These are phyloP conservation scores for Hyalella azteca DNA, from an alignment of 2,888 invertebrate genomes.

Conservation along the genomic window DNA sequence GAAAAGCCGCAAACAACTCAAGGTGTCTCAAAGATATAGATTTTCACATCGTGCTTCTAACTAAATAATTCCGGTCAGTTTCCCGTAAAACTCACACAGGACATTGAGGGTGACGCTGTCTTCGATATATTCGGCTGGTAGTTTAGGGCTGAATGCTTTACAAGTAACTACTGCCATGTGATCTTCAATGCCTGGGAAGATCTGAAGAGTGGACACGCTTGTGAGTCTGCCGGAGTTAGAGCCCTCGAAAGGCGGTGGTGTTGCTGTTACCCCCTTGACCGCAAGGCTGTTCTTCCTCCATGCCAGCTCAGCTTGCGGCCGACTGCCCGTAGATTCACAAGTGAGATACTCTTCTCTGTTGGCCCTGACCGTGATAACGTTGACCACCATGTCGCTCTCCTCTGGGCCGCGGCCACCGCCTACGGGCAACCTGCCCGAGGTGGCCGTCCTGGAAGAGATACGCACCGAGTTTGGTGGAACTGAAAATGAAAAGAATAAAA, in stretches of 20 bases:
- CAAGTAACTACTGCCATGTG: conserved; percentile 46
- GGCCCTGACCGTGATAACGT: conserved; percentile 25
- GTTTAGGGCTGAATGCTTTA: conserved; percentile 45
- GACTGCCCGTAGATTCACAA: conserved; percentile 39
- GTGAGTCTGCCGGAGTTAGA: conserved; percentile 19
- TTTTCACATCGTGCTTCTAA: too few species aligned
- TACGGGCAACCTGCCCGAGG: background rate
- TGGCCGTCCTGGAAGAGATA: conserved; percentile 25
- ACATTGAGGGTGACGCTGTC: conserved; percentile 37
- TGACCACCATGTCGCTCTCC: background rate
- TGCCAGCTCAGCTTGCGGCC: conserved; percentile 31
- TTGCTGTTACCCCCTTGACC: background rate
- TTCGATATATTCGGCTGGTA: conserved; percentile 32
- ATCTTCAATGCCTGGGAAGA: conserved; percentile 41
- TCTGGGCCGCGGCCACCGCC: background rate
- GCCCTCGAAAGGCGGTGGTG: background rate
- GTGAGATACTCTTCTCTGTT: conserved; percentile 26
- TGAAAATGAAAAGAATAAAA: conserved; percentile 27
- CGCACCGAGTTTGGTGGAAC: conserved; percentile 32
- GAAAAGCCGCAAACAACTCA: too few species aligned
- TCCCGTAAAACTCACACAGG: conserved; percentile 23
- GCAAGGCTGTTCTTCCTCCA: conserved; percentile 34
- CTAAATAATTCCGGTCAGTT: too few species aligned
- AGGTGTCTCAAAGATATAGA: too few species aligned
- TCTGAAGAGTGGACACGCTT: conserved; percentile 39